Conservation (phyloP, 1,140 invertebrate genomes). For the Aphelenchoides fujianensis region DNA sequence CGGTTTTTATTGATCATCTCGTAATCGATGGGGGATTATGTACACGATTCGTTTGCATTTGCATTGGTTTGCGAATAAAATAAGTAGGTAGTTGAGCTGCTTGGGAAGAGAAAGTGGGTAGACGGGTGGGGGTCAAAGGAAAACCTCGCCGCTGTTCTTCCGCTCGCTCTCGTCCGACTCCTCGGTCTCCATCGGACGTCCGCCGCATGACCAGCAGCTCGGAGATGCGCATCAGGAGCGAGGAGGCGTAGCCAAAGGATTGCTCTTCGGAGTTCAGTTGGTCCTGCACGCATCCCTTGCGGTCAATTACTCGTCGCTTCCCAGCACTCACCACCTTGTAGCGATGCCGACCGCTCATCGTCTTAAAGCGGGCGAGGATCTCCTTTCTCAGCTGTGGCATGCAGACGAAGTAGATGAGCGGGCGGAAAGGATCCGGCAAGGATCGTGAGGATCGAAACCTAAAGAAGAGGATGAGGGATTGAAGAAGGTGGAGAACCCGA, state of each 20-base stretch:
- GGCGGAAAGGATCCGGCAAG: slow-evolving; percentile 39
- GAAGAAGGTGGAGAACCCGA: too few relatives aligned
- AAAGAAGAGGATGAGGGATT: too few relatives aligned
- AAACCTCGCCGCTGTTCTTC: too few relatives aligned
- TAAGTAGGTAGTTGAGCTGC: too few relatives aligned
- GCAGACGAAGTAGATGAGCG: slow-evolving; percentile 43
- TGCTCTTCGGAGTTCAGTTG: background rate
- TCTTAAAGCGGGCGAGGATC: slow-evolving; percentile 29
- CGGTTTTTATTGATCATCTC: too few relatives aligned
- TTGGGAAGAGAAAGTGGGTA: too few relatives aligned
- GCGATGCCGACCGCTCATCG: slow-evolving; percentile 3
- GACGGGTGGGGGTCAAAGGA: too few relatives aligned
- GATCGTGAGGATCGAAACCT: slow-evolving; percentile 53
- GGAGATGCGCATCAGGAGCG: slow-evolving; percentile 10
- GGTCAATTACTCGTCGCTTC: too few relatives aligned
- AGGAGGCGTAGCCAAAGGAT: slow-evolving; percentile 4
- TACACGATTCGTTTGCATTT: too few relatives aligned
- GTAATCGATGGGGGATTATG: too few relatives aligned
- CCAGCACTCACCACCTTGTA: background rate
- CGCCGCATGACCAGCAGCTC: background rate
- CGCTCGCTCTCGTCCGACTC: background rate
- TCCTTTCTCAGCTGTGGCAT: slow-evolving; percentile 46
- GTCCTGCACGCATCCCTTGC: slow-evolving; percentile 3
- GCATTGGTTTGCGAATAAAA: too few relatives aligned
- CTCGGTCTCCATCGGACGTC: slow-evolving; percentile 13